Evolutionary conservation across 1,140 invertebrate genomes (phyloP).

Genomic region (Zaprionus ghesquierei): DNA sequence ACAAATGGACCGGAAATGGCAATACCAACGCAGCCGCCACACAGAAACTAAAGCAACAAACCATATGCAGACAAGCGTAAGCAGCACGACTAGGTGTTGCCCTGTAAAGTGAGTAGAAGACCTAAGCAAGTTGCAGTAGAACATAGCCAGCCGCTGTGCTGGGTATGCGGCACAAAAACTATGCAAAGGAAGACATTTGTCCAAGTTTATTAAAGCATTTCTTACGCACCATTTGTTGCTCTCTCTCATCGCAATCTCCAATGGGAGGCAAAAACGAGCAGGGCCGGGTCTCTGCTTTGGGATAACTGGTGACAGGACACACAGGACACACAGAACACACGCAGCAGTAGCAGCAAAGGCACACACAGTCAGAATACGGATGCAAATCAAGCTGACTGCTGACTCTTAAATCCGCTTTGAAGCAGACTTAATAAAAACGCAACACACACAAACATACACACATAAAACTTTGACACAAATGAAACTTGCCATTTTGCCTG

Average conservation of each 20-base stretch:
- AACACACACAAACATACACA: conserved; percentile 16
- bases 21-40: conserved; percentile 21
- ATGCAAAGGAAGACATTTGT: conserved; percentile 7
- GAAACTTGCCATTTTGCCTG: conserved; percentile 36
- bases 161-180: neutral
- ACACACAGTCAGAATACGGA: conserved; percentile 12
- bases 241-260: conserved; percentile 20
- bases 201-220: conserved; percentile 73
- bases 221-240: conserved; percentile 78
- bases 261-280: neutral
- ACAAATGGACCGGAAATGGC: conserved; percentile 40
- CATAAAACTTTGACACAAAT: conserved; percentile 54
- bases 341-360: neutral
- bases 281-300: neutral
- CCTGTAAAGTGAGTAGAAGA: neutral
- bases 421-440: conserved; percentile 59
- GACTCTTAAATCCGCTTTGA: neutral
- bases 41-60: neutral
- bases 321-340: neutral
- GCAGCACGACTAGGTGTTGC: neutral
- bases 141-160: neutral
- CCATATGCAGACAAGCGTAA: neutral
- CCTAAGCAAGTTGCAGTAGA: neutral
- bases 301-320: neutral
- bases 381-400: conserved; percentile 32